Conservation (phyloP, 2,113 vertebrate genomes). For the Galeopterus variegatus region DNA sequence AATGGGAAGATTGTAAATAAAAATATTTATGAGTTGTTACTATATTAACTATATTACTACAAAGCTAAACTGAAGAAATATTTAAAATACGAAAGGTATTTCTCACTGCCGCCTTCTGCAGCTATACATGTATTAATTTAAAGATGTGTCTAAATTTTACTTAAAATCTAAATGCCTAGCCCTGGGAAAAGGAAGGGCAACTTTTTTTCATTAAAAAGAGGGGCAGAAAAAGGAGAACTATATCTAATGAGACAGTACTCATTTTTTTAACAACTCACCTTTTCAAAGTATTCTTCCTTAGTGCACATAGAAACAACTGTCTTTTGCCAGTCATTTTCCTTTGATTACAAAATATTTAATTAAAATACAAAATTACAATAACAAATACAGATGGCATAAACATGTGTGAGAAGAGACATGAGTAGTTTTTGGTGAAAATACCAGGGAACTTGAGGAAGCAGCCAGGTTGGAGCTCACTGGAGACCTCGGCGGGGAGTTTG, state of each 20-base stretch:
- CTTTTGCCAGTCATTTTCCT: not conserved
- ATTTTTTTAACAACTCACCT: not conserved
- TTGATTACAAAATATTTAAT: not conserved
- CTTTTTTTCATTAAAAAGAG: not conserved
- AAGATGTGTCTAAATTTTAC: not conserved
- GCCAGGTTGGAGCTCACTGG: not conserved
- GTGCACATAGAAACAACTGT: not conserved
- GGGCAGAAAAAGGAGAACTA: not conserved
- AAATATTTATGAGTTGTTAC: not conserved
- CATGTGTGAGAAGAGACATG: not conserved
- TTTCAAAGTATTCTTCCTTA: not conserved
- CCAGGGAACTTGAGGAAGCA: not conserved
- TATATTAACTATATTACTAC: not conserved
- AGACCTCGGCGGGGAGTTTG: not conserved
- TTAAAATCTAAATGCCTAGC: not conserved
- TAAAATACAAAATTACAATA: not conserved
- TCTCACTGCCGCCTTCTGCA: not conserved
- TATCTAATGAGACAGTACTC: not conserved
- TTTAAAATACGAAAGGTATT: not conserved
- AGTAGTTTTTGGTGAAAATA: not conserved
- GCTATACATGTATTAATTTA: not conserved
- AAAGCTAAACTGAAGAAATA: not conserved
- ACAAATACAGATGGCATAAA: not conserved
- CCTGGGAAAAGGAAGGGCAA: not conserved
- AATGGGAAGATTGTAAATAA: constrained; percentile 1